These are phyloP conservation scores for Glaucomys volans DNA, from an alignment of 2,113 vertebrate species.

Conservation along the genomic window DNA sequence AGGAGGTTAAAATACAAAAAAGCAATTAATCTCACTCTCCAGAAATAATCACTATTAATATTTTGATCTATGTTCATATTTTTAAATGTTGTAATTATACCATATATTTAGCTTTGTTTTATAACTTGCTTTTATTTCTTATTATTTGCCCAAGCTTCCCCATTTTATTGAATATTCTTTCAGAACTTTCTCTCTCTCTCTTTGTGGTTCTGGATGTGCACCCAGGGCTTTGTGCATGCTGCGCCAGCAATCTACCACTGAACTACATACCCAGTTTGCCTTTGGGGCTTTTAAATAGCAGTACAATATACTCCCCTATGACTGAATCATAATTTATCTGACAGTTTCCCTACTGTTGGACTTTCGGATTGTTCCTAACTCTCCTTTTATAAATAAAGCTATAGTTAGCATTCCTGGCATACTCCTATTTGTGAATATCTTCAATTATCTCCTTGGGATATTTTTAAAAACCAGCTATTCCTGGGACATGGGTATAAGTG, in stretches of 20 bases:
- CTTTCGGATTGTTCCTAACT: conserved; percentile 8
- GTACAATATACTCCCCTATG: not conserved
- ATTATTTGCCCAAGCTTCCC: not conserved
- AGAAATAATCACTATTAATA: conserved; percentile 16
- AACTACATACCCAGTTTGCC: not conserved
- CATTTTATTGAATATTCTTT: conserved; percentile 30
- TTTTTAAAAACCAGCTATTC: not conserved
- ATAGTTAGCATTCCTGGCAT: not conserved
- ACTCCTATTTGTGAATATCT: not conserved
- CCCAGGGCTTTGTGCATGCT: not conserved
- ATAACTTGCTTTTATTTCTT: conserved; percentile 13
- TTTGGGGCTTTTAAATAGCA: not conserved
- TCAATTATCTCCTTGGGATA: conserved; percentile 12
- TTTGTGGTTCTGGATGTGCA: not conserved
- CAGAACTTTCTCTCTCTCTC: not conserved
- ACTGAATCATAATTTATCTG: not conserved
- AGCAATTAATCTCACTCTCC: not conserved
- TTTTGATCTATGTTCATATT: not conserved
- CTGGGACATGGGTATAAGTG: not conserved
- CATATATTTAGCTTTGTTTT: not conserved
- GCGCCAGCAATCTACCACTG: not conserved
- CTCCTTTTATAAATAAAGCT: conserved; percentile 45
- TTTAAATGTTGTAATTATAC: not conserved
- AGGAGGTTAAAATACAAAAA: conserved; percentile 32
- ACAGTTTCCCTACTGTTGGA: not conserved